Base-by-base conservation (phyloP, 2,888 invertebrate genomes). In the Himalopsyche anomala region DNA sequence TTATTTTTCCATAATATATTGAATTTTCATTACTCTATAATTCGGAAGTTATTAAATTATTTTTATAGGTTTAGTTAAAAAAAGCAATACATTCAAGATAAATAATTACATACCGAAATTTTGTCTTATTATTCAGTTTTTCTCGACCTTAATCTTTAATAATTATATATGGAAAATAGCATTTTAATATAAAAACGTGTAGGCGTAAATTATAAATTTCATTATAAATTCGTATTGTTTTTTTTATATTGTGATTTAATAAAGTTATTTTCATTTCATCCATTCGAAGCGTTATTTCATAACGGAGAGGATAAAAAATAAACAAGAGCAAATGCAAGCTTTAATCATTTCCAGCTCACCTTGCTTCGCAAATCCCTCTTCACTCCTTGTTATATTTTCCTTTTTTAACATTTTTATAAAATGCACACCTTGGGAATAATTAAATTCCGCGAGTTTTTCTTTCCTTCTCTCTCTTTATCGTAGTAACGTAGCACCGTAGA, bases 341-440 rank as follows among this genome's bases (percentile, higher is more conserved):
- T 84, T 74, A 74, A 42, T 45, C 56, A 74, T 74, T 74, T 74
- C 74, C 15, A 74, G 51, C 40, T 36, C 84, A 87, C 86, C 84
- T 83, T 85, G 87, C 84, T 40, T 51, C 28, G 8, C 74, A 85
- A 81, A 86, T 88, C 88, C 87, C 87, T 79, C 83, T 82, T 80
- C 83, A 81, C 84, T 85, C 82, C 84, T 88, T 87, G 87, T 88
- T 88, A 87, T 88, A 88, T 87, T 87, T 86, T 86, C 83, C 85
- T 56, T 86, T 87, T 88, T 87, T 86, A 85, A 88, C 84, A 87
- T 88, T 88, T 88, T 88, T 87, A 86, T 87, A 86, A 86, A 87
- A 87, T 84, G 88, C 87, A 85, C 87, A 86, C 88, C 88, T 87
- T 86, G 88, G 88, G 88, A 88, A 88, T 88, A 88, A 88, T 88